Percentiles rank a stretch among this genome's conserved stretches.
Evolutionary conservation across 2,797 vertebrate species (phyloP).

Genomic region (Coregonus suidteri): DNA sequence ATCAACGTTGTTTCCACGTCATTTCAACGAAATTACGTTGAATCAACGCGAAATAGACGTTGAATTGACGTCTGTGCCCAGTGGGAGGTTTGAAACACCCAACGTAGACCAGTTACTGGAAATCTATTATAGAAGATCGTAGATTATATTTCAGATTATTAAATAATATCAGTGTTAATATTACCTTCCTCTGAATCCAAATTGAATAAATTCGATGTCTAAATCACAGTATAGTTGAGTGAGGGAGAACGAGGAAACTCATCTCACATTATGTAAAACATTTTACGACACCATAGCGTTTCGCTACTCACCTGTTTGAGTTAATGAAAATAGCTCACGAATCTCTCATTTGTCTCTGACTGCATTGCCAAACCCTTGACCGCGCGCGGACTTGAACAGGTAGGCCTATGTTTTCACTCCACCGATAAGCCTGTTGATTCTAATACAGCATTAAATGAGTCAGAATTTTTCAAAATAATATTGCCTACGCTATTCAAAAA

Average conservation of each 20-base stretch:
- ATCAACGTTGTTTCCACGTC: no score
- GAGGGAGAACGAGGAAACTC: neutral
- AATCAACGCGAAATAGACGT: no score
- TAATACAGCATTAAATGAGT: neutral
- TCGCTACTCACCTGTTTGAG: slow-evolving; percentile 1
- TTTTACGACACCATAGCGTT: neutral
- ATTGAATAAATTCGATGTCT: neutral
- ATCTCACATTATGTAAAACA: neutral
- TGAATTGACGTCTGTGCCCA: no score
- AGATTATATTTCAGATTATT: no score
- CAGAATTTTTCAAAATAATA: neutral
- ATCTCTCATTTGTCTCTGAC: neutral
- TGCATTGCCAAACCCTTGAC: neutral
- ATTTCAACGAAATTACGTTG: no score
- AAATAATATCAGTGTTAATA: no score
- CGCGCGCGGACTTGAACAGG: neutral
- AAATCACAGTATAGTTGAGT: neutral
- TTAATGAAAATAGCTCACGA: neutral
- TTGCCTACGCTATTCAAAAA: neutral
- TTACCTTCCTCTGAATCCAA: neutral
- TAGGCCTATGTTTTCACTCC: neutral
- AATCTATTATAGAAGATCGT: no score
- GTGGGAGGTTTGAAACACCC: no score
- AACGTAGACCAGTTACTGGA: no score
- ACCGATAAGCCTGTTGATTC: neutral